Base-by-base conservation (phyloP, 2,888 invertebrate genomes). In the Diplolepis rosae region DNA sequence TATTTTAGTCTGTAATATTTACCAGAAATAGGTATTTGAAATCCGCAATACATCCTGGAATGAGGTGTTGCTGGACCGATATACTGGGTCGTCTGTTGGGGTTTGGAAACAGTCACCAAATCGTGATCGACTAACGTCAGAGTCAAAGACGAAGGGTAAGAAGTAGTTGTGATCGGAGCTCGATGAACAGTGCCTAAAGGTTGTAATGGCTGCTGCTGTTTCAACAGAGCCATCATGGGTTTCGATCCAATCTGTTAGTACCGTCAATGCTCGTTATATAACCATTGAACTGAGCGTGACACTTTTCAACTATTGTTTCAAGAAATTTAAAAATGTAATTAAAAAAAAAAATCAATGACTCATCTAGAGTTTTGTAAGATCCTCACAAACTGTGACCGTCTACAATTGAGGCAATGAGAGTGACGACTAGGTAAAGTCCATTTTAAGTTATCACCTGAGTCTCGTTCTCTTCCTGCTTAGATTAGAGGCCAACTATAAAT, bases 1-100 rank as follows among this genome's bases (percentile, higher is more conserved):
- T 9, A 11, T 48, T 48, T 7, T 4, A 9, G 22, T 4, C 22
- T 48, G 22, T 4, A 48, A 27, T 66, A 72, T 81, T 82, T 74
- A 87, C 91, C 90, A 72, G 90, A 88, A 70, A 90, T 89, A 15
- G 91, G 90, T 80, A 91, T 88, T 67, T 89, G 89, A 81, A 90
- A 91, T 48, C 89, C 86, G 52, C 83, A 80, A 69, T 88, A 86
- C 85, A 87, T 86, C 77, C 84, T 80, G 61, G 83, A 76, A 70
- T 87, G 87, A 32, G 83, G 81, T 28, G 80, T 71, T 56, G 81
- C 73, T 72, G 85, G 80, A 68, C 83, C 85, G 66, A 85, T 82
- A 70, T 87, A 87, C 75, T 86, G 86, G 9, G 86, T 78, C 74
- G 82, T 84, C 77, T 87, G 87, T 77, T 87, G 87, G 76, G 85